Conservation (phyloP, 92 coral and sea anemone genomes). For the Parazoanthus darwini region DNA sequence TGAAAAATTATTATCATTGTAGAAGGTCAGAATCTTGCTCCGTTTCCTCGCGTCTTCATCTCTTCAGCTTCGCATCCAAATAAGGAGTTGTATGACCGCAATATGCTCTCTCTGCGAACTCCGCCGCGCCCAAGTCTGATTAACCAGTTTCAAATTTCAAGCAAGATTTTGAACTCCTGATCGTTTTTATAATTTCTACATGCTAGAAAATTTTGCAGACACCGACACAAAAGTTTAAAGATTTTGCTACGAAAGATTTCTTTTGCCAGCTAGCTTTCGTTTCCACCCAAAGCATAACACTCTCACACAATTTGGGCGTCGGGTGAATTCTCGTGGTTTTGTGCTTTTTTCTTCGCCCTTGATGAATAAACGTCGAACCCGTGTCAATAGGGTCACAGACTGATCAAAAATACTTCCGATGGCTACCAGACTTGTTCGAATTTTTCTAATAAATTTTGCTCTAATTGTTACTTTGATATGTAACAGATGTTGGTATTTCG, state of each 20-base stretch:
- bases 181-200: not conserved
- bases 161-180: not conserved
- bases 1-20: not conserved
- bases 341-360: not conserved
- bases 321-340: not conserved
- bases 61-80: not conserved
- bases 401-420: not conserved
- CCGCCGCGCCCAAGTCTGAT: not conserved
- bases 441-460: not conserved
- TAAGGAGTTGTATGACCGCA: not conserved
- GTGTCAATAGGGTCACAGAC: not conserved
- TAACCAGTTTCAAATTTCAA: not conserved
- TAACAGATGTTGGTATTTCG: not conserved
- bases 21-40: not conserved
- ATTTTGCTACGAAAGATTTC: too few relatives aligned
- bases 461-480: not conserved
- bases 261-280: not conserved
- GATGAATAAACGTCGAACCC: not conserved
- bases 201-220: not conserved
- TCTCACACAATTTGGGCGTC: not conserved
- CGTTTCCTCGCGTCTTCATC: not conserved
- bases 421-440: not conserved
- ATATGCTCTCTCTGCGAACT: too few relatives aligned
- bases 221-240: not conserved
- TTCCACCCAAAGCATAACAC: not conserved